Evolutionary conservation across 2,888 invertebrate genomes (phyloP), one percentile per base, ranked within the genome.

Genomic region (Anaspis maculata): DNA sequence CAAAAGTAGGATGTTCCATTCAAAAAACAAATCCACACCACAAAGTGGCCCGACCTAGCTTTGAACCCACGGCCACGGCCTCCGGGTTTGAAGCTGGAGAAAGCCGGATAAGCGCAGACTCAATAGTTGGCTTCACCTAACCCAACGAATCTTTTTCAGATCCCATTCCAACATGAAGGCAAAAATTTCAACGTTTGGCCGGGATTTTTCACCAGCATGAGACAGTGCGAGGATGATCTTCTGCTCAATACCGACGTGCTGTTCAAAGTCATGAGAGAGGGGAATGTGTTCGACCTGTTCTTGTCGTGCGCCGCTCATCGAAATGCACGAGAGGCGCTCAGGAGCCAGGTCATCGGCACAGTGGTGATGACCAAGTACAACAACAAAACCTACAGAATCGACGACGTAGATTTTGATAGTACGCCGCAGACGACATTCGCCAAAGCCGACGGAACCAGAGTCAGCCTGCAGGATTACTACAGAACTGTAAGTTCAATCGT

Each of bases 121-220:
- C n/a, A n/a, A n/a, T n/a, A n/a, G n/a, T n/a, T n/a, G n/a, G n/a
- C n/a, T n/a, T n/a, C n/a, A n/a, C n/a, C n/a, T n/a, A n/a, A n/a
- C n/a, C n/a, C n/a, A n/a, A n/a, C n/a, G n/a, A n/a, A n/a, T n/a
- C n/a, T n/a, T n/a, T n/a, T n/a, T n/a, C n/a, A n/a, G n/a, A n/a
- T n/a, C n/a, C n/a, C n/a, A n/a, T n/a, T n/a, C n/a, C n/a, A n/a
- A n/a, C n/a, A n/a, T n/a, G n/a, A n/a, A n/a, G n/a, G n/a, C n/a
- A n/a, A n/a, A n/a, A n/a, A n/a, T n/a, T n/a, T n/a, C n/a, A n/a
- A n/a, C n/a, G n/a, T n/a, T n/a, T 87, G 87, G 86, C 88, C 88
- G 0, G 89, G 89, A 0, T 87, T 84, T 46, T 67, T 78, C n/a
- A 89, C 90, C 0, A 81, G 86, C 0, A 88, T 92, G 22, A 74